Evolutionary conservation across 2,888 invertebrate genomes (phyloP).

Genomic region (Aricia artaxerxes): DNA sequence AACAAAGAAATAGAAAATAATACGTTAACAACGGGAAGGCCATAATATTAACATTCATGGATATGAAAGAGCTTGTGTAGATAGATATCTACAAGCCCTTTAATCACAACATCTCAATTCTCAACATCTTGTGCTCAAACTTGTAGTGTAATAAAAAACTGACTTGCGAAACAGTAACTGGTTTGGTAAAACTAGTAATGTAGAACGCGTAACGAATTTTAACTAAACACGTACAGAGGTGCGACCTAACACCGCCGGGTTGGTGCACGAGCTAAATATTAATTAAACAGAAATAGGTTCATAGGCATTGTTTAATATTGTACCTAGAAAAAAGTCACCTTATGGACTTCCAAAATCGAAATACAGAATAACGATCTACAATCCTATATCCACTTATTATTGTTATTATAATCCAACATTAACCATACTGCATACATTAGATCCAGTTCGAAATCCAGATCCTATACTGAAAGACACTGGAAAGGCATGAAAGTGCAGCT

Average conservation of each 20-base stretch:
- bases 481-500: no score
- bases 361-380: neutral
- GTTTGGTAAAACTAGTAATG: slow-evolving; percentile 48
- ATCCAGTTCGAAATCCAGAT: no score
- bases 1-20: no score
- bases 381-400: neutral
- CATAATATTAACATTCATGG: neutral
- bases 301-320: neutral
- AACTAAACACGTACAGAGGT: slow-evolving; percentile 47
- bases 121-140: slow-evolving; percentile 19
- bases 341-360: neutral
- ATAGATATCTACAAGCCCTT: neutral
- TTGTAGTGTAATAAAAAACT: slow-evolving; percentile 37
- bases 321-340: neutral
- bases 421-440: no score
- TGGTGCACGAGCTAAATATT: slow-evolving; percentile 6
- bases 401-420: no score
- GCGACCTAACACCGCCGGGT: slow-evolving; percentile 10
- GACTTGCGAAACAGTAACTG: slow-evolving; percentile 46
- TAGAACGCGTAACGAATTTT: slow-evolving; percentile 55
- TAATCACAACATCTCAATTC: neutral
- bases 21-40: neutral
- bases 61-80: no score
- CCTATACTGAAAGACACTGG: no score
- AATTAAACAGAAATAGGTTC: neutral